Evolutionary conservation across 2,888 invertebrate species (phyloP), one percentile per base, ranked within the genome.

Genomic region (Tachina lurida): DNA sequence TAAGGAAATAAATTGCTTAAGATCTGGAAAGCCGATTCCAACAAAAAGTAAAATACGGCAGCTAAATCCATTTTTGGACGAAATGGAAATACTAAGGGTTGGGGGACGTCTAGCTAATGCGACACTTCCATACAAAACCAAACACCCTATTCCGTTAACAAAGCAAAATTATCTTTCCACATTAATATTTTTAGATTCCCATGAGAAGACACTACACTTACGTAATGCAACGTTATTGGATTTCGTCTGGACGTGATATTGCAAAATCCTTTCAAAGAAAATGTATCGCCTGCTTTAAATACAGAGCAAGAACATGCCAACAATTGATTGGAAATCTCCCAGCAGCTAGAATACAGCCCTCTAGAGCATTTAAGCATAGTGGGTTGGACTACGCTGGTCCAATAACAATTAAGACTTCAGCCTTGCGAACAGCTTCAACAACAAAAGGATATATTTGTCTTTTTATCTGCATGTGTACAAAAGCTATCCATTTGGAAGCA

Each of bases 321-420:
- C 47, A 47, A 47, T 47, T 47, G 15, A 39, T 39, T 39, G 60
- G 3, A 12, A 60, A 60, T 39, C n/a, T 39, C 12, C 39, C 60
- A 60, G 3, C 39, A 31, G 39, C 39, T 39, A 31, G 60, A 15
- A 60, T 60, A 15, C 60, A 60, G 60, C 39, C 60, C 7, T 12
- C 39, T 15, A 60, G 60, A 39, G 13, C 60, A 60, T 60, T 60
- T 15, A 60, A 60, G 15, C 60, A 39, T 1, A 60, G n/a, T 39
- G 60, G 60, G 5, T 60, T 60, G 39, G 31, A 60, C 39, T 60
- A 60, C n/a, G 60, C 60, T 15, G 65, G 65, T 2, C 47, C 65
- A 10, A 19, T 62, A 10, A 43, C 17, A 7, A 41, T 62, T 12
- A 62, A 43, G 31, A 58, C 31, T 58, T 58, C 58, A 58, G 4